These are phyloP conservation scores for Eulimnadia texana DNA, from an alignment of 1,140 invertebrate genomes.

Conservation along the genomic window DNA sequence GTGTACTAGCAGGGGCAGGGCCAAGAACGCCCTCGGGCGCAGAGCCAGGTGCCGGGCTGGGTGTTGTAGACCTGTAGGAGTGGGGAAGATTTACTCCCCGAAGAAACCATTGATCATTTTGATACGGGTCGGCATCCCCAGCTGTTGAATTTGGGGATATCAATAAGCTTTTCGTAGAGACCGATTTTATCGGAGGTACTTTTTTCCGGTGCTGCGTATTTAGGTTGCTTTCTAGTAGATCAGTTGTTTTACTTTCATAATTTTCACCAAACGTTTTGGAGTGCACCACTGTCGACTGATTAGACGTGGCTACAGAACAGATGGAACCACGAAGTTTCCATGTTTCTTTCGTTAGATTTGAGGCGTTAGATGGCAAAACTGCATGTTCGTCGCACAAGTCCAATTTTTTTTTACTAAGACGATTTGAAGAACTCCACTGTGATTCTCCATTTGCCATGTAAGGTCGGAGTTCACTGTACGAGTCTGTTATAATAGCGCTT, in stretches of 20 bases:
- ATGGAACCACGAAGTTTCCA: constrained; percentile 14
- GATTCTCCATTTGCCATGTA: background rate
- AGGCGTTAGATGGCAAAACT: background rate
- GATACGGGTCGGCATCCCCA: too few species aligned
- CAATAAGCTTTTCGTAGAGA: too few species aligned
- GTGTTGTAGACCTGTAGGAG: constrained; percentile 2
- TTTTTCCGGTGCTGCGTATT: background rate
- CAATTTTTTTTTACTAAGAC: background rate
- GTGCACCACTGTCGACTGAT: background rate
- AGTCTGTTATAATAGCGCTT: too few species aligned
- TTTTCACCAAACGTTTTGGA: background rate
- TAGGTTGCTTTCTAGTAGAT: background rate
- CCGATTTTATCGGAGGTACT: background rate
- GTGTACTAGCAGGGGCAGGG: constrained; percentile 1
- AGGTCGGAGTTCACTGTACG: background rate
- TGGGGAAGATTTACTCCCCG: background rate
- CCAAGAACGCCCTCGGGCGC: constrained; percentile 2
- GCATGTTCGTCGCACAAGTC: too few species aligned
- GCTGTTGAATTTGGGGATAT: too few species aligned
- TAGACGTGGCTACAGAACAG: constrained; percentile 10
- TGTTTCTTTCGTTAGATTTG: constrained; percentile 14
- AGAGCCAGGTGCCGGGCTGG: constrained; percentile 7
- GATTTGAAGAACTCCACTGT: background rate
- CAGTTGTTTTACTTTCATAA: background rate
- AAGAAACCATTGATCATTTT: background rate